Base-by-base conservation (phyloP, 2,113 vertebrate genomes). In the Megaleporinus macrocephalus region DNA sequence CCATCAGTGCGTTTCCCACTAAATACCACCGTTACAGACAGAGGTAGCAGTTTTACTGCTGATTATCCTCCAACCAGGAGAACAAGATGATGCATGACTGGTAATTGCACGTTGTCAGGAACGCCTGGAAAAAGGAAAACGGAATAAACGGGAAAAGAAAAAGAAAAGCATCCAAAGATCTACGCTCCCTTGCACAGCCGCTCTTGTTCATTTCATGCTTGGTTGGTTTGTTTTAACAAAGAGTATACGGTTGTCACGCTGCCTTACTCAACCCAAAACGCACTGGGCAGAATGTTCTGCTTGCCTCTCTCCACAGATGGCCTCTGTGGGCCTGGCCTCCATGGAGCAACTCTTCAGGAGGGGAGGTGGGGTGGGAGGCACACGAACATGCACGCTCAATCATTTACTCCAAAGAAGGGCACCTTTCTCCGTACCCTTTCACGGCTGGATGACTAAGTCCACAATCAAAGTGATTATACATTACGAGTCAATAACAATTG, bases 181-280 rank as follows among this genome's bases (percentile, higher is more conserved):
- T 72, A 49, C 36, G 15, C 24, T 11, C 36, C 61, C 68, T 29
- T 16, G 4, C 6, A 16, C 53, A 6, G 3, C 18, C 24, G n/a
- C 36, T 62, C 24, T 62, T 26, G 71, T 49, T 72, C 68, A 72
- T 80, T 80, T 80, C 55, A 62, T 4, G 13, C 68, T 36, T 26
- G 33, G 78, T 30, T 10, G 33, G 36, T 62, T 72, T 18, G 47
- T 72, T 68, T 72, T 72, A 72, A 13, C 78, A 55, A 80, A 80
- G 47, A 69, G 13, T 57, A 47, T n/a, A 61, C 24, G 78, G 78
- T 33, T 30, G 53, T 59, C 68, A 72, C n/a, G 3, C 4, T 18
- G 49, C 65, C 70, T 79, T 55, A 79, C 12, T 70, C 77, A 79
- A 72, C 68, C 68, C 61, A 4, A 70, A 78, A 79, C 36, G 65